Conservation (phyloP, 92 coral and sea anemone genomes). For the Montipora capitata region DNA sequence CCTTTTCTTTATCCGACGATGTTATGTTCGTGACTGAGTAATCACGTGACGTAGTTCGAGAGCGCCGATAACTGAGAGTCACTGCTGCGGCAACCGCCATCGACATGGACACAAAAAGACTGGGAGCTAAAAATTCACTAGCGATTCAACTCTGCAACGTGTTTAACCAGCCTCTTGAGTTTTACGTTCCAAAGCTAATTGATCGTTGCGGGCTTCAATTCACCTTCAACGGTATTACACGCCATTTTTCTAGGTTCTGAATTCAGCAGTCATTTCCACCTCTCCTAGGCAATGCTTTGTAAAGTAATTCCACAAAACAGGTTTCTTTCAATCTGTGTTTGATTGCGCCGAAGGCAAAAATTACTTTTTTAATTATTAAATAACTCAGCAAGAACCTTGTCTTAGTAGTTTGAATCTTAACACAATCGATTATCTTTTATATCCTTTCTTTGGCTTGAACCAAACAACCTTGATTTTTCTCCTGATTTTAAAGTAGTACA, state of each 20-base stretch:
- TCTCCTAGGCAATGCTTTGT: not conserved
- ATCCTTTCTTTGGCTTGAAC: not conserved
- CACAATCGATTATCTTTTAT: not conserved
- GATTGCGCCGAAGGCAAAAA: slow-evolving; percentile 19
- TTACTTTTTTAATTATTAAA: slow-evolving; percentile 34
- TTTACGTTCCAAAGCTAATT: not conserved
- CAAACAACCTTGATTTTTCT: slow-evolving; percentile 4
- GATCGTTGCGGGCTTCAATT: not conserved
- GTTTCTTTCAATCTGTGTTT: slow-evolving; percentile 4
- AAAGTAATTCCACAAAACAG: not conserved
- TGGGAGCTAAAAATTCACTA: not conserved
- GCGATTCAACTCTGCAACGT: not conserved
- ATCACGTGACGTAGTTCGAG: slow-evolving; percentile 71
- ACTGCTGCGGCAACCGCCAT: slow-evolving; percentile 82
- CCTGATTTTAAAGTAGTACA: not conserved
- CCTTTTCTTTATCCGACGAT: slow-evolving; percentile 39
- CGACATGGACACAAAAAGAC: slow-evolving; percentile 15
- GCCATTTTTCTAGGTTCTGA: not conserved
- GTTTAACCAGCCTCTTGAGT: not conserved
- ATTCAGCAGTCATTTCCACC: not conserved
- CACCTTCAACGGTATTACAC: not conserved
- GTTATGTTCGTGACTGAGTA: slow-evolving; percentile 45
- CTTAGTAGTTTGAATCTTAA: slow-evolving; percentile 9
- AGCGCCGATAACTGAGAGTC: slow-evolving; percentile 66
- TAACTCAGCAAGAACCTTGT: slow-evolving; percentile 27